Conservation (phyloP, 1,140 invertebrate genomes). For the Lamellibrachia luymesi region DNA sequence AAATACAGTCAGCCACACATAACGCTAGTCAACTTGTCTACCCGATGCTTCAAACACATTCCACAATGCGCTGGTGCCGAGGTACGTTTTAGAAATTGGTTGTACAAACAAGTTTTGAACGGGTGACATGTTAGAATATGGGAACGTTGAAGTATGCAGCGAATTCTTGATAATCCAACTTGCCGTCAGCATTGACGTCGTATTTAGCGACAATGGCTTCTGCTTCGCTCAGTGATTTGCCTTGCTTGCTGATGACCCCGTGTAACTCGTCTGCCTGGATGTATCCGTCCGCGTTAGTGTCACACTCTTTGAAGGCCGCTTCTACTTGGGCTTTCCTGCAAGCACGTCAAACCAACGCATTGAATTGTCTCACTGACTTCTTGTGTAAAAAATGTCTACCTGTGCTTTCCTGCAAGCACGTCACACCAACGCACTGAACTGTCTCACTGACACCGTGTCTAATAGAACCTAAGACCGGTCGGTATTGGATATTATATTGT, state of each 20-base stretch:
- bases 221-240: conserved; percentile 29
- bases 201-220: conserved; percentile 35
- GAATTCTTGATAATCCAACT: conserved; percentile 39
- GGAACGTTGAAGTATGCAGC: conserved; percentile 24
- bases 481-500: no score
- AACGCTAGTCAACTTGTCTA: not conserved
- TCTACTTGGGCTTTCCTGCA: conserved; percentile 20
- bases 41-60: not conserved
- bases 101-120: not conserved
- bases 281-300: conserved; percentile 26
- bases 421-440: not conserved
- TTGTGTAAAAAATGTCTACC: not conserved
- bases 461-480: not conserved
- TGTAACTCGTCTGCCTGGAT: conserved; percentile 24
- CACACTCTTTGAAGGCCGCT: conserved; percentile 27
- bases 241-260: conserved; percentile 7
- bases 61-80: not conserved
- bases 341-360: not conserved
- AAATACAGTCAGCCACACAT: not conserved
- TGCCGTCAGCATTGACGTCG: conserved; percentile 34
- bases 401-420: conserved; percentile 16
- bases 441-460: not conserved
- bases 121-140: not conserved
- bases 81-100: not conserved
- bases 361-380: no score